Conservation (phyloP, 2,797 vertebrate genomes). For the Crocodylus rhombifer region DNA sequence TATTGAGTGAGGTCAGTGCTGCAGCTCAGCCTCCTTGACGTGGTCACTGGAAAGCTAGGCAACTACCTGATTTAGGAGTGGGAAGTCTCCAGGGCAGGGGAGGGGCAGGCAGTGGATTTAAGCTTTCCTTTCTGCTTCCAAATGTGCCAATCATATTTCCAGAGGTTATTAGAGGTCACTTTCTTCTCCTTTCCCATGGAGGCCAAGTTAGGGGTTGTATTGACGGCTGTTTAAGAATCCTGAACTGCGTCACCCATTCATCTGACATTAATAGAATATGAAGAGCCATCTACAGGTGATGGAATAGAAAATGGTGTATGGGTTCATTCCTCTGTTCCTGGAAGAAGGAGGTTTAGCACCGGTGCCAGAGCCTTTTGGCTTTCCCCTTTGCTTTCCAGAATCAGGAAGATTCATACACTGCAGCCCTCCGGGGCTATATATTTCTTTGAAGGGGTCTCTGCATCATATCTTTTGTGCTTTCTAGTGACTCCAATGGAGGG, state of each 20-base stretch:
- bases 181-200: conserved; percentile 45
- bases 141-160: conserved; percentile 53
- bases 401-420: not conserved
- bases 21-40: conserved; percentile 36
- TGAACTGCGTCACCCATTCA: not conserved
- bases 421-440: not conserved
- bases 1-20: conserved; percentile 56
- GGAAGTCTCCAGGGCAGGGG: conserved; percentile 33
- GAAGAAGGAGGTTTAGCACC: accelerated
- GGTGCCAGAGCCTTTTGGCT: not conserved
- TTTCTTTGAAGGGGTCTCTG: not conserved
- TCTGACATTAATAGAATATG: conserved; percentile 17
- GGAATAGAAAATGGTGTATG: conserved; percentile 39
- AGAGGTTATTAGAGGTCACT: conserved; percentile 59
- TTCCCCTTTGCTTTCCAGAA: not conserved
- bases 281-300: conserved; percentile 72
- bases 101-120: conserved; percentile 4
- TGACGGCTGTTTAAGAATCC: not conserved
- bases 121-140: conserved; percentile 57
- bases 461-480: not conserved
- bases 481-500: not conserved
- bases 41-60: not conserved
- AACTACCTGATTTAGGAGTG: not conserved
- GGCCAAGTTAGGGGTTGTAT: not conserved
- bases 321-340: not conserved